Percentiles rank a stretch among this genome's conserved stretches.
These are phyloP conservation scores for Patagioenas fasciata DNA, from an alignment of 2,113 vertebrate genomes.

Conservation along the genomic window DNA sequence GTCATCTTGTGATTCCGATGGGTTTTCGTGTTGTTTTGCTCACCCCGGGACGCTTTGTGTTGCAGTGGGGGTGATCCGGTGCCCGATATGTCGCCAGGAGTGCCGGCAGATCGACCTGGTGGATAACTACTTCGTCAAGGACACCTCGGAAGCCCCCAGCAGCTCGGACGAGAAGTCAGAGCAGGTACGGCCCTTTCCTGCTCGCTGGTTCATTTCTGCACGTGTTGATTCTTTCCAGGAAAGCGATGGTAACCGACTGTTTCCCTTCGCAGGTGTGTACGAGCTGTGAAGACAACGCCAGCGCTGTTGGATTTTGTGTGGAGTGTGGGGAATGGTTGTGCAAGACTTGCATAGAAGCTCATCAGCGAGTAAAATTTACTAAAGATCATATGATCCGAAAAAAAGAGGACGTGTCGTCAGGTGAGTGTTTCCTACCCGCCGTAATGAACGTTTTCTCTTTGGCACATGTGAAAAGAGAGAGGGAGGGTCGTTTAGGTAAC, in stretches of 20 bases:
- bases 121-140: conserved; percentile 98
- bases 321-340: conserved; percentile 98
- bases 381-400: conserved; percentile 98
- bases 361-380: conserved; percentile 97
- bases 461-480: accelerated
- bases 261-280: conserved; percentile 87
- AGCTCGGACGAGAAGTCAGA: conserved; percentile 91
- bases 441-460: neutral
- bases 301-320: conserved; percentile 94
- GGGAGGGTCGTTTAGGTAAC: neutral
- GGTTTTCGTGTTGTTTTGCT: neutral
- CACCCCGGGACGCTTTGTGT: neutral
- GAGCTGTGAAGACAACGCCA: conserved; percentile 96
- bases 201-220: neutral
- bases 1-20: accelerated
- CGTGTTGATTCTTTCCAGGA: neutral
- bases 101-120: conserved; percentile 96
- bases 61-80: conserved; percentile 94
- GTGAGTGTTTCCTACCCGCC: conserved; percentile 67
- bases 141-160: conserved; percentile 87
- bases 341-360: conserved; percentile 97
- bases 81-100: conserved; percentile 92
- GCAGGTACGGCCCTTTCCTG: conserved; percentile 78
- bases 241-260: neutral
- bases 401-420: conserved; percentile 92